phyloP scores from a whole-genome alignment of 2,888 invertebrate species.

The Drosophila fulvimacula region DNA sequence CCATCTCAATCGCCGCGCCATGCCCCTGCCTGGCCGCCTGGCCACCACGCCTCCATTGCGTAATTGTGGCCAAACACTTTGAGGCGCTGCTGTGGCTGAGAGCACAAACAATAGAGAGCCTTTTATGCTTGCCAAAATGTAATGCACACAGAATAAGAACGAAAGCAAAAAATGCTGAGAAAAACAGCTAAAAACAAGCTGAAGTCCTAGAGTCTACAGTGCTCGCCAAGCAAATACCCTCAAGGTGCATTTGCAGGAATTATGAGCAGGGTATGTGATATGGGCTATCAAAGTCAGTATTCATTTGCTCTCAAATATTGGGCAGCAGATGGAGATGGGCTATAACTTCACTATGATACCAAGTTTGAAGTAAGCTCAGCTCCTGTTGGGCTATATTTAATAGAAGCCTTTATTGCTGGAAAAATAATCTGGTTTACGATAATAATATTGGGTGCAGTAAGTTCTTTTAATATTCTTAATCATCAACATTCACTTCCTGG shows the following conservation, averaged over 20 bases:
- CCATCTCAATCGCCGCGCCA: conserved; percentile 12
- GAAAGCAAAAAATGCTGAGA: conserved; percentile 5
- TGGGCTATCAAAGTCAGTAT: background rate
- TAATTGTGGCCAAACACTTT: conserved; percentile 78
- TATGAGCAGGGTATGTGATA: background rate
- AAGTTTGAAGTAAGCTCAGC: too few species aligned
- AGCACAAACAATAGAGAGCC: conserved; percentile 63
- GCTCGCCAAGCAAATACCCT: conserved; percentile 21
- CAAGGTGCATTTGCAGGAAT: background rate
- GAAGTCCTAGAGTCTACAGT: background rate
- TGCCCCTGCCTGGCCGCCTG: background rate
- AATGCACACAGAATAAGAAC: conserved; percentile 22
- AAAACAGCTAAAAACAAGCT: conserved; percentile 14
- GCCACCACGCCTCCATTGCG: conserved; percentile 66
- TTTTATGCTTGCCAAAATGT: conserved; percentile 56
- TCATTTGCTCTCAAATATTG: background rate
- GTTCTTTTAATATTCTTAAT: too few species aligned
- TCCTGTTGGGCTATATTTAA: too few species aligned
- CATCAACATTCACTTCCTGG: too few species aligned
- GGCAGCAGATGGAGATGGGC: background rate
- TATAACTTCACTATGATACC: too few species aligned
- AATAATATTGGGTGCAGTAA: too few species aligned
- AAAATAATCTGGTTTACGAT: too few species aligned
- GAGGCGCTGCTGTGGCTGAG: conserved; percentile 41
- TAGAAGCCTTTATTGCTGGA: too few species aligned